These are phyloP conservation scores for Cryptoleucopteryx plumbea DNA, from an alignment of 2,113 vertebrate genomes.

Conservation along the genomic window DNA sequence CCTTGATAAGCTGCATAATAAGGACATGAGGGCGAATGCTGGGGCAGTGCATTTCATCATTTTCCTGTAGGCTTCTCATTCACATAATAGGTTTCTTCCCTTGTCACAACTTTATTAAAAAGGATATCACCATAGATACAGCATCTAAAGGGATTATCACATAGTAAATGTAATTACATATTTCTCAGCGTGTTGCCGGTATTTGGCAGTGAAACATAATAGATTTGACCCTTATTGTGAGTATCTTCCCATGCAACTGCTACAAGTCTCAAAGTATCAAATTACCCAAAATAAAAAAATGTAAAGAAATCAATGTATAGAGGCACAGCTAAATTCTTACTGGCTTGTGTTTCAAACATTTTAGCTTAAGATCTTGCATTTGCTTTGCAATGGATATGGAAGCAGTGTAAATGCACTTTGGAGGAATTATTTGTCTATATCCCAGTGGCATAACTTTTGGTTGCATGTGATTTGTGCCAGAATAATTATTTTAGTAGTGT, in stretches of 20 bases:
- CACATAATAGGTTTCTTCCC: neutral
- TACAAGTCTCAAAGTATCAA: neutral
- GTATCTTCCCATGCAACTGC: neutral
- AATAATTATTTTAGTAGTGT: neutral
- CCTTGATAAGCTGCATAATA: neutral
- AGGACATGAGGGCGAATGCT: neutral
- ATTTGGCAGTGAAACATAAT: neutral
- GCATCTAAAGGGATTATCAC: slow-evolving; percentile 9
- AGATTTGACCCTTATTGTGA: neutral
- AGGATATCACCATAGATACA: neutral
- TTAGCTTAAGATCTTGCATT: neutral
- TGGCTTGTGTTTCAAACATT: neutral
- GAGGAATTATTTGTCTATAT: neutral
- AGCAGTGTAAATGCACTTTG: neutral
- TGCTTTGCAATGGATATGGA: neutral
- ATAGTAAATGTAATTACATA: slow-evolving; percentile 16
- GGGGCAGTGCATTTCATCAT: neutral
- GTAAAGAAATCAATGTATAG: neutral
- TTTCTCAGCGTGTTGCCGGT: neutral
- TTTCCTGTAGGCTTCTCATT: neutral
- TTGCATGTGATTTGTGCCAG: neutral
- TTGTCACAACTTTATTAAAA: neutral
- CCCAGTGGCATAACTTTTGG: neutral
- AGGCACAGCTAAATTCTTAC: neutral
- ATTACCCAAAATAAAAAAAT: neutral